Base-by-base conservation (phyloP, 2,888 invertebrate species). In the Venusia cambrica region DNA sequence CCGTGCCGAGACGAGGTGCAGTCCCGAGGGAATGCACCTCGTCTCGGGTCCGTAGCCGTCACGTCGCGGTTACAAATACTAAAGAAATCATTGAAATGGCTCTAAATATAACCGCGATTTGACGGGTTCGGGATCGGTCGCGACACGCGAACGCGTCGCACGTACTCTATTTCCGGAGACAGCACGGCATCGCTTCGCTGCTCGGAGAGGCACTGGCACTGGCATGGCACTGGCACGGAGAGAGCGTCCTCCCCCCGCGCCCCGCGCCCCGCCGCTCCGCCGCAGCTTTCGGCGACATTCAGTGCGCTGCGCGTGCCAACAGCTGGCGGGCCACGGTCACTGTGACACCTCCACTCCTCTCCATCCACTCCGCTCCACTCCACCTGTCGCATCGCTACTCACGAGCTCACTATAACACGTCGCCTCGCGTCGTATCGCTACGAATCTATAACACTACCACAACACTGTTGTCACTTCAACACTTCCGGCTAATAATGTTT, bases 171-270 rank as follows among this genome's bases (percentile, higher is more conserved):
- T 84, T 84, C 81, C 84, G 85, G 88, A 88, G 88, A 88, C 87
- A 87, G 87, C 83, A 80, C 81, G 79, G 87, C 87, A 87, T 87
- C 84, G 88, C 88, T 85, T 87, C 84, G 88, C 88, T 85, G 88
- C 87, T 87, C 87, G 87, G 81, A 87, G 78, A 77, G 83, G 80
- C 80, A 88, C 88, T 88, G 87, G 74, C 78, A n/a, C n/a, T n/a
- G n/a, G n/a, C n/a, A n/a, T n/a, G n/a, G n/a, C n/a, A n/a, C n/a
- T n/a, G n/a, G n/a, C n/a, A n/a, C n/a, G n/a, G 73, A 57, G 63
- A 62, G 51, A 56, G 57, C n/a, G n/a, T n/a, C n/a, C n/a, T n/a
- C n/a, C n/a, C n/a, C n/a, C n/a, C n/a, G 54, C 59, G 58, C 64
- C 65, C 71, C 71, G 70, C 71, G 69, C 67, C 21, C 31, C 27